A percentile compares a stretch with the other conserved stretches of the same genome.
phyloP scores from a whole-genome alignment of 2,797 vertebrate genomes.

The Hypotaenidia philippensis region DNA sequence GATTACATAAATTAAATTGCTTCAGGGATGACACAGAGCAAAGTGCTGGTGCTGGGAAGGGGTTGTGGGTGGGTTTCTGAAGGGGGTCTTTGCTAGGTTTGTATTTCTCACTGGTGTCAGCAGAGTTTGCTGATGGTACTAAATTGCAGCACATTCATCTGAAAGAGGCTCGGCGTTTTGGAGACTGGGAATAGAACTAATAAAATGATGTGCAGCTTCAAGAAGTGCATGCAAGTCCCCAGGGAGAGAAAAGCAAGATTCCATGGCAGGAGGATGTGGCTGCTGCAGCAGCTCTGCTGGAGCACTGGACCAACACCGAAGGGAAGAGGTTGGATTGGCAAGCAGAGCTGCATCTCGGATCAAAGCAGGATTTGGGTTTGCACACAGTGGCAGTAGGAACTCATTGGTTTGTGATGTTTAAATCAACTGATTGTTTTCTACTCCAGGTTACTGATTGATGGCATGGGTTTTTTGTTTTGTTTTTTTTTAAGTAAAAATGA shows the following conservation, averaged over 20 bases:
- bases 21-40: background rate
- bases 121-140: conserved; percentile 35
- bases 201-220: conserved; percentile 26
- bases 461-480: no score
- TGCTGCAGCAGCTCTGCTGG: background rate
- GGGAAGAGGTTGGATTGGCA: background rate
- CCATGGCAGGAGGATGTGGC: background rate
- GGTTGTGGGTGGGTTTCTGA: background rate
- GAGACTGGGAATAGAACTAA: conserved; percentile 52
- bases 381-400: background rate
- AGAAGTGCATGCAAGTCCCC: background rate
- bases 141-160: conserved; percentile 26
- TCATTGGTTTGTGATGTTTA: background rate
- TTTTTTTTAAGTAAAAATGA: background rate
- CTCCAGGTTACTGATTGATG: background rate
- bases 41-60: rapidly evolving
- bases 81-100: background rate
- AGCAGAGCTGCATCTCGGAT: background rate
- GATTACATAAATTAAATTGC: background rate
- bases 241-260: background rate
- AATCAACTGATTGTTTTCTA: background rate
- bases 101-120: background rate
- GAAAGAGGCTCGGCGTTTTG: background rate
- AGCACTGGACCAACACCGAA: rapidly evolving
- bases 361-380: background rate